Evolutionary conservation across 2,888 invertebrate species (phyloP), one percentile per base, ranked within the genome.

Genomic region (Trissoscelio sp.): DNA sequence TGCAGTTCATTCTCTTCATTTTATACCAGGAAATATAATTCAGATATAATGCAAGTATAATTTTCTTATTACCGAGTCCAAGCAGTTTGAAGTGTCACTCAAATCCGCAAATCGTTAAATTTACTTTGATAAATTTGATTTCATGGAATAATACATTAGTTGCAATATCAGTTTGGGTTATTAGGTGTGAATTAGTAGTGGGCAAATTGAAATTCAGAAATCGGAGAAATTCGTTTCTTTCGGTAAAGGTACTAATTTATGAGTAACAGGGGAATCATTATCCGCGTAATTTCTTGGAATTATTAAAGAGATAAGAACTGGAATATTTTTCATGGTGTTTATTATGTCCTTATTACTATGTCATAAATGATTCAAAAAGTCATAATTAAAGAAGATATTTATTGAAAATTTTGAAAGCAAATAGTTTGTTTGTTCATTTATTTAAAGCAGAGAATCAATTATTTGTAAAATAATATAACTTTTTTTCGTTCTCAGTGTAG

Each of bases 111-210:
- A 12, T 24, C 28, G 11, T 42, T 37, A 20, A 44, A 48, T 48
- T 70, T 16, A n/a, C 42, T 73, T 31, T 64, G 55, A 46, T 64
- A 46, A 73, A 66, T 74, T 60, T 48, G 34, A 74, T 66, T 74
- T 66, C 66, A 14, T 3, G 28, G 46, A 74, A 73, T 34, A 62
- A 31, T 24, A 14, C 0, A 14, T 14, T 20, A 18, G 16, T 53
- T 39, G 18, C 34, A 31, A 20, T 12, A 37, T 14, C 44, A 69
- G 57, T 69, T 46, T 34, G 7, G 31, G 6, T 28, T 55, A 22
- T 42, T 48, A 57, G 22, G 55, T 11, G 70, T 37, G 24, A 58
- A 48, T 44, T 70, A 14, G 58, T 42, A 42, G 28, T 20, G n/a
- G 14, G 28, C 16, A 16, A 67, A 62, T 51, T 51, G 48, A 12